A percentile compares a stretch with the other conserved stretches of the same genome.
Conservation (phyloP, 2,113 vertebrate genomes). For the Heterochromis multidens region DNA sequence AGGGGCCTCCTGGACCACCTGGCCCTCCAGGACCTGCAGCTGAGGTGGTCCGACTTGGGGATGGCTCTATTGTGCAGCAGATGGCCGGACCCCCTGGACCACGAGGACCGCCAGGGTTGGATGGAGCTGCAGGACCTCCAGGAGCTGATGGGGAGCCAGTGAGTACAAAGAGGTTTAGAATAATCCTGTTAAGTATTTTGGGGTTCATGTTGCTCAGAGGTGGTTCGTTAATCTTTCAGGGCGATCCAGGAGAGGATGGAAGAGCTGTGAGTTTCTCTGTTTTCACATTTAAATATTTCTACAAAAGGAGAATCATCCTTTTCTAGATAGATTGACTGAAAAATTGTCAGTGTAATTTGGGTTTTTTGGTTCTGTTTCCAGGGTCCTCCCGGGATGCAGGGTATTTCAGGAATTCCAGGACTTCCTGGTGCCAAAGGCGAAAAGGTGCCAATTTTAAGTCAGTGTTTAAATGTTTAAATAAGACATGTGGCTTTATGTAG, state of each 20-base stretch:
- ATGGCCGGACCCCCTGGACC: constrained; percentile 71
- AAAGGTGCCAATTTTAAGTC: constrained; percentile 75
- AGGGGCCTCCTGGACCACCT: constrained; percentile 67
- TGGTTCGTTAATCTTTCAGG: constrained; percentile 70
- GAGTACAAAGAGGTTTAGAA: constrained; percentile 50
- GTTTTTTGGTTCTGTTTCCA: constrained; percentile 32
- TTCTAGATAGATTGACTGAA: neutral
- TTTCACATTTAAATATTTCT: neutral
- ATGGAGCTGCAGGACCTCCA: constrained; percentile 70
- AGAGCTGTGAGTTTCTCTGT: constrained; percentile 78
- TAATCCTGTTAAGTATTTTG: neutral
- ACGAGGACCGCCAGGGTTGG: constrained; percentile 63
- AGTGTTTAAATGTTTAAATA: neutral
- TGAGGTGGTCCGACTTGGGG: constrained; percentile 26
- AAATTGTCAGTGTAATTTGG: neutral
- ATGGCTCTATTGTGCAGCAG: constrained; percentile 62
- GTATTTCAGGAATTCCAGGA: constrained; percentile 82
- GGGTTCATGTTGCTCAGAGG: neutral
- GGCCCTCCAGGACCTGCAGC: constrained; percentile 72
- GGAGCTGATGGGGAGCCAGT: constrained; percentile 84
- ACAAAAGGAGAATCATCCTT: neutral
- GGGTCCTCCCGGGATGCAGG: constrained; percentile 82
- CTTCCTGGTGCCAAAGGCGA: constrained; percentile 80
- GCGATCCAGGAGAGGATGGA: constrained; percentile 87
- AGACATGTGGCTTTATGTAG: neutral